Base-by-base conservation (phyloP, 2,797 vertebrate species). In the Poecile montanus region DNA sequence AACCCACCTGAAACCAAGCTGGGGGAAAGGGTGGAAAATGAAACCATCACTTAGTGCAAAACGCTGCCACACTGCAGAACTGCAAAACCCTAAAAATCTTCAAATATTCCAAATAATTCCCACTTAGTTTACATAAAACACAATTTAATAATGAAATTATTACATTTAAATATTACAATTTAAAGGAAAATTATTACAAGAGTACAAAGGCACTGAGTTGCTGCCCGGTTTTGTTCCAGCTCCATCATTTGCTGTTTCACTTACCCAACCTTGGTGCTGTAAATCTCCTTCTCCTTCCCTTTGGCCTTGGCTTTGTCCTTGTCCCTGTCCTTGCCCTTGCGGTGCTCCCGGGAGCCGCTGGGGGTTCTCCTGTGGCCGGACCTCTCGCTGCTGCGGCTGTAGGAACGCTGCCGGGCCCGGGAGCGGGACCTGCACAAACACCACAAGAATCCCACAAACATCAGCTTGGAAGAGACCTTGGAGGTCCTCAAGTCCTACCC, bases 341-440 rank as follows among this genome's bases (percentile, higher is more conserved):
- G 98, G 3, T 98, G 97, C 87, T 98, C 98, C 34, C 97, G 95
- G 71, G 97, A 99, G 50, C 72, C 97, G 95, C 99, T 98, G 88
- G 95, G 98, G 62, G 98, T 98, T 95, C 97, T 98, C 91, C 97
- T 98, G 60, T 98, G 98, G 87, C 96, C 96, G 51, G 98, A 98
- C 30, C 98, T 97, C 81, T 98, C 98, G 54, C 98, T 98, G 74
- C 99, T 99, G 83, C 96, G 96, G 80, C 99, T 99, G 45, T 96
- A 97, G 34, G 99, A 99, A 7, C 98, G 98, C 29, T 96, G 98
- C 12, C 98, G 97, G 65, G 97, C 98, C 68, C 98, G 98, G 45
- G 99, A 99, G n/a, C 97, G 97, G 72, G 99, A 98, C 92, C 98
- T 98, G 76, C 7, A 7, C 50, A 9, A 2, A 12, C 7, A 36